These are phyloP conservation scores for Druceiella hillmani DNA, from an alignment of 2,888 invertebrate genomes.

Conservation along the genomic window DNA sequence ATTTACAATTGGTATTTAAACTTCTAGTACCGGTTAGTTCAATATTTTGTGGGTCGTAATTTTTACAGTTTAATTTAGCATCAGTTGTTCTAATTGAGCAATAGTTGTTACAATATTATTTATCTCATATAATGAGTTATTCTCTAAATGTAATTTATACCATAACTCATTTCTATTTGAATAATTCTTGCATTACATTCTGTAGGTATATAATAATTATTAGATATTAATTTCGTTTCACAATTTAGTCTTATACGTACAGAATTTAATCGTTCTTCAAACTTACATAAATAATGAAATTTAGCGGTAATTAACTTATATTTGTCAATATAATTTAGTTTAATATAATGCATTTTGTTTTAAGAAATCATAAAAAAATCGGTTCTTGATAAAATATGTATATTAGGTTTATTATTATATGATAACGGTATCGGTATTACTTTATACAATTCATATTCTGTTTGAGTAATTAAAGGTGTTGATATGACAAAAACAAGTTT, in stretches of 20 bases:
- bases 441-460: too few species aligned
- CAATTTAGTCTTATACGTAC: too few species aligned
- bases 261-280: too few species aligned
- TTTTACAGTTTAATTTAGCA: background rate
- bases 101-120: background rate
- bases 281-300: background rate
- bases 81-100: too few species aligned
- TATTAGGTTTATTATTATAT: too few species aligned
- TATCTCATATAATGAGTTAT: background rate
- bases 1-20: background rate
- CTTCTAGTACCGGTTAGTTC: background rate
- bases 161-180: background rate
- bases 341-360: background rate
- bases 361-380: background rate
- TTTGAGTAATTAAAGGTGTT: too few species aligned
- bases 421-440: too few species aligned
- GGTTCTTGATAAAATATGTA: background rate
- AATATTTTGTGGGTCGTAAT: background rate
- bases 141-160: background rate
- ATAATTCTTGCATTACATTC: background rate
- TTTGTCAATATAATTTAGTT: background rate
- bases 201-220: background rate
- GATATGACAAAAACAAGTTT: too few species aligned
- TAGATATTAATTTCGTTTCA: background rate
- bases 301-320: background rate